Conservation (phyloP, 2,888 invertebrate species). For the Acrobasis suavella region DNA sequence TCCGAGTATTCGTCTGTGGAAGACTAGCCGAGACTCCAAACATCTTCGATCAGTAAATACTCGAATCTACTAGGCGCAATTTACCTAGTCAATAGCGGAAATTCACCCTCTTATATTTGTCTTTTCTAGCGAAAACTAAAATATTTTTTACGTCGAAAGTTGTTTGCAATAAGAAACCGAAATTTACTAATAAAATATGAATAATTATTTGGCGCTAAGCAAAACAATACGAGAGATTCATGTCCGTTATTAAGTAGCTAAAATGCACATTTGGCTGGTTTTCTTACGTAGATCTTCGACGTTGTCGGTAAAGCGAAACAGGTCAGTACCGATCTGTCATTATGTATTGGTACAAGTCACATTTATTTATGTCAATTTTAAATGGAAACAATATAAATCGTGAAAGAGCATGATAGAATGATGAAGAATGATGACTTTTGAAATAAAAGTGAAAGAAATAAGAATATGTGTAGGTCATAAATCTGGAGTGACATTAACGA, state of each 20-base stretch:
- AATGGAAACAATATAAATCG: too few relatives aligned
- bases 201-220: neutral
- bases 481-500: too few relatives aligned
- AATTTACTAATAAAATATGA: too few relatives aligned
- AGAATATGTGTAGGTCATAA: too few relatives aligned
- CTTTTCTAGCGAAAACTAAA: neutral
- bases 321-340: neutral
- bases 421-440: too few relatives aligned
- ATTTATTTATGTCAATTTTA: too few relatives aligned
- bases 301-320: neutral
- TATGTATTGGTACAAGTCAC: too few relatives aligned
- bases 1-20: slow-evolving; percentile 1
- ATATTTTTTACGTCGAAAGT: too few relatives aligned
- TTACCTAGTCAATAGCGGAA: neutral
- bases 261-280: neutral
- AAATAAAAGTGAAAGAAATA: too few relatives aligned
- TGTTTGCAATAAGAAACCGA: too few relatives aligned
- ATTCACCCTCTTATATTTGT: neutral
- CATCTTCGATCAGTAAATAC: neutral
- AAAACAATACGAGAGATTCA: neutral
- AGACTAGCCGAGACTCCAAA: neutral
- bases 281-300: neutral
- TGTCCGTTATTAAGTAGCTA: neutral
- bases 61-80: neutral
- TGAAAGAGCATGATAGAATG: too few relatives aligned